Evolutionary conservation across 2,797 vertebrate species (phyloP), one percentile per base, ranked within the genome.

Genomic region (Pitangus sulphuratus): DNA sequence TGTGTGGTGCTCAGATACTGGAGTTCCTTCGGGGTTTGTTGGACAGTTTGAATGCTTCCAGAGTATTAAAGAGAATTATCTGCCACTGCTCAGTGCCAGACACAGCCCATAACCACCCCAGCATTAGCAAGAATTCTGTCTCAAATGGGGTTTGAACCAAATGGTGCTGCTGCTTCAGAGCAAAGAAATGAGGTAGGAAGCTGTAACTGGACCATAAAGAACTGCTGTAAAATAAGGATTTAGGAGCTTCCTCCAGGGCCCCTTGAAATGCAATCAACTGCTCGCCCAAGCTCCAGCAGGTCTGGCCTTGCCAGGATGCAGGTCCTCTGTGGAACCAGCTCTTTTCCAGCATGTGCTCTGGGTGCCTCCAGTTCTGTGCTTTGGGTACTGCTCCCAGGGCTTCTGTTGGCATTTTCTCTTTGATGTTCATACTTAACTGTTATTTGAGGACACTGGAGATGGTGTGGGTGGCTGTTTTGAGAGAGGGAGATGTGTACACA

Each of bases 381-480:
- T 22, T 18, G 8, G 18, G 11, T 33, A 3, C 53, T 62, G 77
- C 89, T 91, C 39, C 77, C 77, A 19, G 40, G 65, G 80, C 45
- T 62, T 14, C 1, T 30, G 9, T 12, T 71, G 92, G 51, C 62
- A 10, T 58, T 62, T 72, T 45, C 50, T 54, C 81, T 47, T 39
- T 61, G 82, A 26, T 84, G 58, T 50, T 76, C 53, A 2, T 47
- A 6, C 22, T 31, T n/a, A 33, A 50, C 62, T 61, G 78, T 69
- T 74, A 26, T 50, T 84, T 62, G 76, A 82, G 94, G 92, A 35
- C 69, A 8, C 84, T 65, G 84, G 62, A 64, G 84, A 22, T 13
- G 15, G 70, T 69, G 90, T 68, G 86, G 74, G 61, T 53, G 72
- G 64, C 22, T 48, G 72, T 44, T 75, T 48, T 64, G 81, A 78